Base-by-base conservation (phyloP, 2,888 invertebrate genomes). In the Bembecia ichneumoniformis region DNA sequence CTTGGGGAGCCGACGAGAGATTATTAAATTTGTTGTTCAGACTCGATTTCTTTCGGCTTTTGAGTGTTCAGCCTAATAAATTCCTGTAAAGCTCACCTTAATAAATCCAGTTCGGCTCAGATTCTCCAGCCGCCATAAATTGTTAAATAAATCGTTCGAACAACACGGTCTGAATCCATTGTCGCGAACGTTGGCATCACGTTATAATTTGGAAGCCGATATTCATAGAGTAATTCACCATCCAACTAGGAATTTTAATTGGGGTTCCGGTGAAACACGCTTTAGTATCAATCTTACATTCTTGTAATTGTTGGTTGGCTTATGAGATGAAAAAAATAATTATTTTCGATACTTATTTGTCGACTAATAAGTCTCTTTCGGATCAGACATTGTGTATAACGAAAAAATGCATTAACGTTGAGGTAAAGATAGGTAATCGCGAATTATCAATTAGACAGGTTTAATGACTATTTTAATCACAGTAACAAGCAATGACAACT, bases 51-150 rank as follows among this genome's bases (percentile, higher is more conserved):
- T 68, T 75, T 71, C 62, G 63, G 64, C 64, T 63, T 70, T 67
- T 66, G 62, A 70, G 63, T 57, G 63, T 67, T 66, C 43, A 16
- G 43, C 46, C 64, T 71, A 74, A 81, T 81, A 79, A 81, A 82
- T 82, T 76, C 69, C 69, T 68, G 60, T 66, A 62, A 68, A 72
- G 70, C 66, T 69, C 68, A 75, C 77, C 78, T 78, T 77, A 79
- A 82, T 82, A 82, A 82, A 82, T 82, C 75, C 71, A 64, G 68
- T 74, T 68, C 68, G 74, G 76, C 71, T 82, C 78, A 79, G 77
- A 79, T 76, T 82, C 75, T 68, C 69, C 61, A 68, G 71, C 69
- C 64, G 61, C 76, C 63, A 77, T 82, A 82, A 82, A 82, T 82
- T 80, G 77, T 74, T 74, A 71, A 78, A 80, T 80, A 82, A 82